phyloP scores from a whole-genome alignment of 1,140 invertebrate species.

The honey bee (Apis mellifera) region Amel_HAv3.1 CM009941.2:14196001-14196500 shows the following conservation, averaged over 20 bases:
- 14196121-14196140: too few relatives aligned
- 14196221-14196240: slow-evolving; percentile 38
- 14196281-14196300: slow-evolving; percentile 45
- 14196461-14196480: too few relatives aligned
- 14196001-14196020: too few relatives aligned
- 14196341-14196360: background rate
- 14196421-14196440: too few relatives aligned
- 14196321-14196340: background rate
- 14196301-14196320: slow-evolving; percentile 11
- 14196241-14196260: slow-evolving; percentile 46
- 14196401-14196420: background rate
- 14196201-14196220: slow-evolving; percentile 40
- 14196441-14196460: too few relatives aligned
- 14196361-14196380: background rate
- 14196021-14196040: too few relatives aligned
- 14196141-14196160: too few relatives aligned
- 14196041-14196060: too few relatives aligned
- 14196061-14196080: too few relatives aligned
- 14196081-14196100: too few relatives aligned
- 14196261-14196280: slow-evolving; percentile 37
- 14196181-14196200: slow-evolving; percentile 1
- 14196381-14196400: background rate
- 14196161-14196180: slow-evolving; percentile 1
- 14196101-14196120: too few relatives aligned
- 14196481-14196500: too few relatives aligned